Evolutionary conservation across 2,888 invertebrate species (phyloP).

Genomic region (Hymenopus coronatus): DNA sequence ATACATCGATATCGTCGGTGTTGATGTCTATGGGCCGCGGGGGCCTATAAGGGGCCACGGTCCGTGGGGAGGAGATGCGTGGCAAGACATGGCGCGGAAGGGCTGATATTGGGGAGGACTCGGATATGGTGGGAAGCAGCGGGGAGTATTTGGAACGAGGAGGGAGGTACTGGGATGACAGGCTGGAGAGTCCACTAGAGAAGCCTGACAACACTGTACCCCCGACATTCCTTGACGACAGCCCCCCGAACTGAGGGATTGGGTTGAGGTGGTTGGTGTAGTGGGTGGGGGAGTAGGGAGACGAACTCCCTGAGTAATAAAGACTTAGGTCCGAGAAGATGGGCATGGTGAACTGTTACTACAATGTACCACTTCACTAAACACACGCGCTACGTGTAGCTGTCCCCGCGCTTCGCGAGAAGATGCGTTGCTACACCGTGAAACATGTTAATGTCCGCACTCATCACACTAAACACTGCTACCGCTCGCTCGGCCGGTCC

Average conservation of each 20-base stretch:
- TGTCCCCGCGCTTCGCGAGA: not conserved
- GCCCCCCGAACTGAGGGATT: not conserved
- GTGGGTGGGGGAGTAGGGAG: constrained; percentile 48
- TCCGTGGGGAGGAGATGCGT: constrained; percentile 23
- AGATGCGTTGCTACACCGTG: not conserved
- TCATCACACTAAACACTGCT: not conserved
- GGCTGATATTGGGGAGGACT: constrained; percentile 47
- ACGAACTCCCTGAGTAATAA: constrained; percentile 50
- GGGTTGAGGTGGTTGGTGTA: constrained; percentile 36
- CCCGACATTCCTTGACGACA: not conserved
- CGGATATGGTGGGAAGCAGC: constrained; percentile 70
- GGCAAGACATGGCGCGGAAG: not conserved
- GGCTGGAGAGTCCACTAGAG: not conserved
- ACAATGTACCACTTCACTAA: not conserved
- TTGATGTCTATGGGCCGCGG: constrained; percentile 72
- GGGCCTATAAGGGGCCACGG: constrained; percentile 36
- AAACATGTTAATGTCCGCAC: not conserved
- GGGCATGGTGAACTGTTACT: constrained; percentile 53
- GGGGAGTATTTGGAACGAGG: constrained; percentile 62
- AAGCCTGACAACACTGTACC: not conserved
- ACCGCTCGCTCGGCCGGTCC: not conserved
- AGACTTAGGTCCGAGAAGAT: constrained; percentile 64
- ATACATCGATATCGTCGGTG: constrained; percentile 83
- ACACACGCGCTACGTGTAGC: not conserved
- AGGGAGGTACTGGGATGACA: constrained; percentile 33